These are phyloP conservation scores for Tipula lateralis DNA, from an alignment of 2,888 invertebrate species.

Conservation along the genomic window DNA sequence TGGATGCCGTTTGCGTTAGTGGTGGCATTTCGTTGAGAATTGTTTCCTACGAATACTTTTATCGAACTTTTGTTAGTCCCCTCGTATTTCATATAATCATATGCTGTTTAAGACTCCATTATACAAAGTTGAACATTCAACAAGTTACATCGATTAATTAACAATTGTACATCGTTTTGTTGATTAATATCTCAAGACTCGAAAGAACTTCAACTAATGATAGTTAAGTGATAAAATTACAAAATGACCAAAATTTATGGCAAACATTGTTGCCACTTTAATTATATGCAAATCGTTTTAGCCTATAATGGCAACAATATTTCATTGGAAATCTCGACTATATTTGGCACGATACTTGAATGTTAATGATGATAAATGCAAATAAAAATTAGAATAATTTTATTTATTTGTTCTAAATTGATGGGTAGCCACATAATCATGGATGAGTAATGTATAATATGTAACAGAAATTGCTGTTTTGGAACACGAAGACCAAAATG, in stretches of 20 bases:
- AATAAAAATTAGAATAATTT: too few relatives aligned
- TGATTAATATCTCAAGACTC: not conserved
- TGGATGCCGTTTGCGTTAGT: too few relatives aligned
- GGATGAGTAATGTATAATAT: too few relatives aligned
- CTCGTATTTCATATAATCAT: too few relatives aligned
- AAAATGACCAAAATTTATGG: not conserved
- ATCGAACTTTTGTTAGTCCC: too few relatives aligned
- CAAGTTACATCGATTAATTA: not conserved
- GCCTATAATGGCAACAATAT: not conserved
- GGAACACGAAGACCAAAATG: too few relatives aligned
- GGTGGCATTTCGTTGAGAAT: too few relatives aligned
- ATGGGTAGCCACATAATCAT: too few relatives aligned
- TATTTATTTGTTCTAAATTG: too few relatives aligned
- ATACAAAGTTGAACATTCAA: not conserved
- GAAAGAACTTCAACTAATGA: not conserved
- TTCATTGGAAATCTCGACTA: not conserved
- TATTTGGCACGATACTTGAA: not conserved
- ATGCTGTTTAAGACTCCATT: not conserved
- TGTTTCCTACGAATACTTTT: too few relatives aligned
- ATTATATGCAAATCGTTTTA: not conserved
- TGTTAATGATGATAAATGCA: not conserved
- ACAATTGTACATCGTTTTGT: not conserved
- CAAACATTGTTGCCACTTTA: not conserved
- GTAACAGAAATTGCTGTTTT: too few relatives aligned
- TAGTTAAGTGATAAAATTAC: not conserved